phyloP scores from a whole-genome alignment of 2,888 invertebrate genomes.

The Neocrepidodera transversa region DNA sequence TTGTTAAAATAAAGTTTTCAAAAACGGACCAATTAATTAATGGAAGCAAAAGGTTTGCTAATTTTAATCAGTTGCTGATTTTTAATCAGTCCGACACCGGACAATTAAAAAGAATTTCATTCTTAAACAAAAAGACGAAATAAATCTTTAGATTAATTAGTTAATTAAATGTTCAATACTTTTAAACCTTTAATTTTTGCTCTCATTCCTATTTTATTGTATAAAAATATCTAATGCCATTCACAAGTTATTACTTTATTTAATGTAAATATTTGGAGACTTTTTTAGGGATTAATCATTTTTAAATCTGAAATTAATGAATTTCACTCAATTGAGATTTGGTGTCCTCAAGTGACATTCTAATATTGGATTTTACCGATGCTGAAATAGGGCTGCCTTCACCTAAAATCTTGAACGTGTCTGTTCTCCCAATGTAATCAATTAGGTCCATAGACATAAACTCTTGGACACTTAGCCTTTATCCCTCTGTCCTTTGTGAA shows the following conservation, averaged over 20 bases:
- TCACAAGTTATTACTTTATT: too few species aligned
- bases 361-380: slow-evolving; percentile 1
- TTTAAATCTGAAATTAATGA: too few species aligned
- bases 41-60: not conserved
- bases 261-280: too few species aligned
- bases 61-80: not conserved
- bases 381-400: not conserved
- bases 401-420: slow-evolving; percentile 2
- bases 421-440: slow-evolving; percentile 4
- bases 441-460: slow-evolving; percentile 13
- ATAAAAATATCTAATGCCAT: too few species aligned
- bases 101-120: too few species aligned
- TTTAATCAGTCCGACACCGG: too few species aligned
- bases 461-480: not conserved
- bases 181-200: too few species aligned
- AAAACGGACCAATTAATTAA: not conserved
- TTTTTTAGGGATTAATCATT: too few species aligned
- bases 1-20: not conserved
- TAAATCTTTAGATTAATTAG: too few species aligned
- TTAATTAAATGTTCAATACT: too few species aligned
- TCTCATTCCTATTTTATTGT: too few species aligned
- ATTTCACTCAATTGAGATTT: slow-evolving; percentile 2
- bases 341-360: not conserved
- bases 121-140: too few species aligned
- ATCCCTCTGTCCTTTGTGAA: slow-evolving; percentile 1